Percentiles rank a stretch among this genome's conserved stretches.
Conservation (phyloP, 2,113 vertebrate genomes). For the Hippocampus guttulatus region DNA sequence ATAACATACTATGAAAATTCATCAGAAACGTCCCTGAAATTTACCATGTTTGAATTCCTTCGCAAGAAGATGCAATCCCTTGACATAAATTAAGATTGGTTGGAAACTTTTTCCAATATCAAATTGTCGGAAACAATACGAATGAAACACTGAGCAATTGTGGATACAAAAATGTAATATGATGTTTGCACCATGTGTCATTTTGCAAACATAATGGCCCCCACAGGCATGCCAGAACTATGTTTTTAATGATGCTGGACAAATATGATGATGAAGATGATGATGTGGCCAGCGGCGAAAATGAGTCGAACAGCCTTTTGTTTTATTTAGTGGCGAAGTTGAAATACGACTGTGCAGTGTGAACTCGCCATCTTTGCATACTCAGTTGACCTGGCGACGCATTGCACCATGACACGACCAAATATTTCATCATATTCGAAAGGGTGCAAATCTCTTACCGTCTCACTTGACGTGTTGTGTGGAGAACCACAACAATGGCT, state of each 20-base stretch:
- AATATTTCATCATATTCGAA: background rate
- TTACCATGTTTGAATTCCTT: too few relatives aligned
- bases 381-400: background rate
- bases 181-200: too few relatives aligned
- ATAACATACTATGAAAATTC: too few relatives aligned
- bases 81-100: background rate
- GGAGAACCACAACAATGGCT: conserved; percentile 56
- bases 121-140: background rate
- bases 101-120: background rate
- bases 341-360: background rate
- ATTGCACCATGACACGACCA: background rate
- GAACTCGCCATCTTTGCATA: background rate
- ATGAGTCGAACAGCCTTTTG: background rate
- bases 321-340: background rate
- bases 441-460: conserved; percentile 39
- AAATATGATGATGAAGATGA: too few relatives aligned
- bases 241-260: background rate
- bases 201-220: background rate
- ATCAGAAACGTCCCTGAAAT: too few relatives aligned
- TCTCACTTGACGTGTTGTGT: conserved; percentile 18
- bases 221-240: background rate
- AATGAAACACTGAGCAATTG: background rate
- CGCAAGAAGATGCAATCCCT: too few relatives aligned
- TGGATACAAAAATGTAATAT: too few relatives aligned
- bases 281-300: background rate